A percentile compares a stretch with the other conserved stretches of the same genome.
These are phyloP conservation scores for Semicossyphus pulcher DNA, from an alignment of 2,113 vertebrate genomes.

Conservation along the genomic window DNA sequence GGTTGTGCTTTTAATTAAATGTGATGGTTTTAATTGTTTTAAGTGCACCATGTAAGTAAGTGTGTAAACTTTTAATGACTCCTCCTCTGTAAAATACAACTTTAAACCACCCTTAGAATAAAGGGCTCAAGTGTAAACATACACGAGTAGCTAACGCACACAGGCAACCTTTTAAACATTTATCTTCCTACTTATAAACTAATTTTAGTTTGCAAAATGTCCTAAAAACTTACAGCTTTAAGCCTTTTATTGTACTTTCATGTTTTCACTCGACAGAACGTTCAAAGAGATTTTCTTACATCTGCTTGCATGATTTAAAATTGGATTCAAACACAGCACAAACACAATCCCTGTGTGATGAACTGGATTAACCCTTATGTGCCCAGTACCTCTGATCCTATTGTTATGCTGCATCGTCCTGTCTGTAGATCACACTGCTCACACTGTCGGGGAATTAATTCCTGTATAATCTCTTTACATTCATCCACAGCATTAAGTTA, in stretches of 20 bases:
- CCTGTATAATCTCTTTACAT: not conserved
- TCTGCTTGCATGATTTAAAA: constrained; percentile 17
- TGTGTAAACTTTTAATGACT: not conserved
- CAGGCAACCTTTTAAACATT: no score
- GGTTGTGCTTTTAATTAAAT: not conserved
- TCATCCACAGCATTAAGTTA: not conserved
- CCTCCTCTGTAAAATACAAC: not conserved
- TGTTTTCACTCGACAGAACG: not conserved
- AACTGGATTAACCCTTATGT: constrained; percentile 32
- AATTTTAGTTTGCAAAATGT: not conserved
- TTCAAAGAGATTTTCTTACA: constrained; percentile 22
- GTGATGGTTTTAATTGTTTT: not conserved
- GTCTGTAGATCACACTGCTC: not conserved
- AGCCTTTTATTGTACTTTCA: not conserved
- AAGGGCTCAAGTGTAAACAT: constrained; percentile 4
- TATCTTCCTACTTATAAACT: no score
- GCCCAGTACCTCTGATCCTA: not conserved
- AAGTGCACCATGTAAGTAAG: not conserved
- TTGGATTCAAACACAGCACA: constrained; percentile 33
- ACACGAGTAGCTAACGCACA: not conserved
- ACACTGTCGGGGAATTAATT: not conserved
- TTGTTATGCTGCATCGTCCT: not conserved
- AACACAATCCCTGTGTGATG: constrained; percentile 23
- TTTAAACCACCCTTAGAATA: not conserved
- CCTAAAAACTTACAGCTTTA: not conserved